phyloP scores from a whole-genome alignment of 2,888 invertebrate genomes.

The Scaptomyza polygonia region DNA sequence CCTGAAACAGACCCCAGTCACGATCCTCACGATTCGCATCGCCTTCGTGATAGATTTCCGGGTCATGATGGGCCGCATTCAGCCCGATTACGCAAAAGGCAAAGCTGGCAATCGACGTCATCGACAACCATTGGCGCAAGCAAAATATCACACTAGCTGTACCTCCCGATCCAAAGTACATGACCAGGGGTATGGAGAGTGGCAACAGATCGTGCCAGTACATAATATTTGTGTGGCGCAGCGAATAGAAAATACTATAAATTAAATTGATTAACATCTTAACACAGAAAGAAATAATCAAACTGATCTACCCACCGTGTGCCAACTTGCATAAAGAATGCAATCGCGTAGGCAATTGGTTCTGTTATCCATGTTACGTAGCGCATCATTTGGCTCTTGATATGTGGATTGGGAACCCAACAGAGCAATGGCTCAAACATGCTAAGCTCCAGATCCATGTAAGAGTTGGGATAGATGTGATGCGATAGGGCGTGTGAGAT shows the following conservation, averaged over 20 bases:
- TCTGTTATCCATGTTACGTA: constrained; percentile 86
- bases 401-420: constrained; percentile 86
- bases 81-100: constrained; percentile 88
- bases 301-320: constrained; percentile 73
- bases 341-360: constrained; percentile 82
- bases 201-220: constrained; percentile 84
- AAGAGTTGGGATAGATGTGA: constrained; percentile 91
- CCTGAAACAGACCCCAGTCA: constrained; percentile 92
- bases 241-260: constrained; percentile 77
- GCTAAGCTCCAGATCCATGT: constrained; percentile 90
- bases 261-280: not conserved
- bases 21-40: constrained; percentile 86
- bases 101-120: constrained; percentile 86
- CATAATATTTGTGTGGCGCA: constrained; percentile 76
- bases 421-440: constrained; percentile 88
- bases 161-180: constrained; percentile 83
- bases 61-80: constrained; percentile 92
- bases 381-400: constrained; percentile 85
- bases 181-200: constrained; percentile 84
- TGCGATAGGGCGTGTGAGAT: constrained; percentile 91
- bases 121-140: constrained; percentile 85
- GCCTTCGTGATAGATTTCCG: constrained; percentile 91
- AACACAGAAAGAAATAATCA: not conserved
- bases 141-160: constrained; percentile 58
- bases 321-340: constrained; percentile 75